Percentiles rank a stretch among this genome's conserved stretches.
phyloP scores from a whole-genome alignment of 2,888 invertebrate species.

The Diaphora mendica region DNA sequence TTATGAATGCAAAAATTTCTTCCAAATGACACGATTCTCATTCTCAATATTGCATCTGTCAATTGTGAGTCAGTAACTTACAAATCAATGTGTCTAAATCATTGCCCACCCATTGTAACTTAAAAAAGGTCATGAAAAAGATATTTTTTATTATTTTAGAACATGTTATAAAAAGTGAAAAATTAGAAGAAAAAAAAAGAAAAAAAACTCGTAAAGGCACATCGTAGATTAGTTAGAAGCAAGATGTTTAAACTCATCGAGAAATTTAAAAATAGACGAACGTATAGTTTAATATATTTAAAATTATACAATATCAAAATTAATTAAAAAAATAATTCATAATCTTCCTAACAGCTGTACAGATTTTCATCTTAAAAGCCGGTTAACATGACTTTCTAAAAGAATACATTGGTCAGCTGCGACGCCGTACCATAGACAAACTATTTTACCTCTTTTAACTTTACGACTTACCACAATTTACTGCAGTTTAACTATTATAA shows the following conservation, averaged over 20 bases:
- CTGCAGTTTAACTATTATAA: conserved; percentile 1
- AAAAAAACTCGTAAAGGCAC: not conserved
- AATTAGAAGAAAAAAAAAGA: too few relatives aligned
- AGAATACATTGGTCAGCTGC: not conserved
- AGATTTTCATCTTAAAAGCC: not conserved
- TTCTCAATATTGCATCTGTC: not conserved
- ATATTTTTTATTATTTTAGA: too few relatives aligned
- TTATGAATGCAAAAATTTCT: not conserved
- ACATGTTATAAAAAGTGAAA: not conserved
- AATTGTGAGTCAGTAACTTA: not conserved
- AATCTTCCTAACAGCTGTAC: not conserved
- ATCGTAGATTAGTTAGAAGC: not conserved
- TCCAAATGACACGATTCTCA: not conserved
- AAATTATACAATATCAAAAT: not conserved
- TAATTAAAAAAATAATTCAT: not conserved
- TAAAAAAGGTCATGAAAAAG: not conserved
- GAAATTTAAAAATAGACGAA: not conserved
- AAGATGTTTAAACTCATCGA: not conserved
- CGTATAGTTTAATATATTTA: too few relatives aligned
- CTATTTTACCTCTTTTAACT: not conserved
- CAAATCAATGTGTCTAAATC: not conserved
- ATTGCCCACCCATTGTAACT: not conserved
- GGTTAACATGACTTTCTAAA: not conserved
- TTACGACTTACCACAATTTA: not conserved
- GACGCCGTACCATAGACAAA: not conserved